These are phyloP conservation scores for Salarias fasciatus DNA, from an alignment of 2,797 vertebrate species.

Conservation along the genomic window DNA sequence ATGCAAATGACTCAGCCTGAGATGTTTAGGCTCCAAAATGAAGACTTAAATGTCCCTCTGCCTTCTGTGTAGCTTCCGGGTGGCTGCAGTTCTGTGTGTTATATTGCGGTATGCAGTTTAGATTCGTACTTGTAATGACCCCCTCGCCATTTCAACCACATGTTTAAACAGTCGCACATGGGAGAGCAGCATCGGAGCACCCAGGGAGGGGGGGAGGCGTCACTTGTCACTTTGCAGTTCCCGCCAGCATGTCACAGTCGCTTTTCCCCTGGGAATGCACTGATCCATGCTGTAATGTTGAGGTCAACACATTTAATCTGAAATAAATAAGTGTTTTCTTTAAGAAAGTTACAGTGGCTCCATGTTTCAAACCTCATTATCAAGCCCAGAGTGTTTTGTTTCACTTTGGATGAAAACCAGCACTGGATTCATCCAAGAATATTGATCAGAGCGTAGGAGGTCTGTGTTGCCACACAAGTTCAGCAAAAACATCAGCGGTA, in stretches of 20 bases:
- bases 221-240: slow-evolving; percentile 76
- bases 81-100: too few species aligned
- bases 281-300: slow-evolving; percentile 57
- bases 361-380: not conserved
- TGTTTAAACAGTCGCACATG: slow-evolving; percentile 68
- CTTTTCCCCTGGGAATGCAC: slow-evolving; percentile 68
- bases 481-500: slow-evolving; percentile 44
- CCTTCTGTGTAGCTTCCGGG: too few species aligned
- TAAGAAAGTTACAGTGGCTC: not conserved
- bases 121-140: slow-evolving; percentile 58
- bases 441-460: slow-evolving; percentile 4
- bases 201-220: slow-evolving; percentile 60
- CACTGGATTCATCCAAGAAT: not conserved
- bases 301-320: slow-evolving; percentile 58
- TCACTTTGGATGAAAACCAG: not conserved
- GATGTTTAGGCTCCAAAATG: slow-evolving; percentile 2
- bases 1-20: slow-evolving; percentile 10
- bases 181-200: slow-evolving; percentile 62
- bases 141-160: slow-evolving; percentile 54
- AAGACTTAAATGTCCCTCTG: too few species aligned
- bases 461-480: slow-evolving; percentile 28
- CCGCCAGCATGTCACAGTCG: slow-evolving; percentile 72
- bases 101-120: slow-evolving; percentile 48
- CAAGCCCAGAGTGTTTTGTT: not conserved
- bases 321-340: slow-evolving; percentile 24